Percentiles rank a stretch among this genome's conserved stretches.
phyloP scores from a whole-genome alignment of 2,113 vertebrate species.

The Sturnira hondurensis region DNA sequence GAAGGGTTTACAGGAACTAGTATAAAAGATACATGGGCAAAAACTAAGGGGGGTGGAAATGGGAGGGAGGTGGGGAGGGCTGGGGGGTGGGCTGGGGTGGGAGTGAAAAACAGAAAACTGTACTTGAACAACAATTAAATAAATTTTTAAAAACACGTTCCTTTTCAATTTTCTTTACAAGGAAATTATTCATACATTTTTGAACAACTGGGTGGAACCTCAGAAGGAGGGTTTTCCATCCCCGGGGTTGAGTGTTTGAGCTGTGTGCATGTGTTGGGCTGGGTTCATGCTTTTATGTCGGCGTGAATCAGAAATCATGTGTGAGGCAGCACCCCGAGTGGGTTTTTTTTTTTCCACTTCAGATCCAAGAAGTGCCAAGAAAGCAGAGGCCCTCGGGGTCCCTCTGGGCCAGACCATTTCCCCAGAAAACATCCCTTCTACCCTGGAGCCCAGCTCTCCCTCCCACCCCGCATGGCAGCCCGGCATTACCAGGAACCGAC shows the following conservation, averaged over 20 bases:
- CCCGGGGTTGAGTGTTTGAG: not conserved
- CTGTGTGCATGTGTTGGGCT: not conserved
- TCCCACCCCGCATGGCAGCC: fast-evolving
- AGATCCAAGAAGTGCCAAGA: conserved; percentile 48
- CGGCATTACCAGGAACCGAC: not conserved
- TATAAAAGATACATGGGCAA: too few relatives aligned
- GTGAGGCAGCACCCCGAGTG: not conserved
- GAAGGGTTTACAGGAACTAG: too few relatives aligned
- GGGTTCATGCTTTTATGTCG: not conserved
- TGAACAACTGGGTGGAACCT: not conserved
- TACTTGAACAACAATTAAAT: too few relatives aligned
- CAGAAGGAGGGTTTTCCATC: conserved; percentile 31
- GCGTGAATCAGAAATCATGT: conserved; percentile 61
- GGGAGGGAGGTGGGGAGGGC: too few relatives aligned
- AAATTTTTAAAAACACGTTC: not conserved
- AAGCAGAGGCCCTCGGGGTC: not conserved
- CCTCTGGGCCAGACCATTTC: not conserved
- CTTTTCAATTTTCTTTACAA: not conserved
- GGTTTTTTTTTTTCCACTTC: not conserved
- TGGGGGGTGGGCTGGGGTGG: too few relatives aligned
- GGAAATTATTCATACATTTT: not conserved
- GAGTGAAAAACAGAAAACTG: too few relatives aligned
- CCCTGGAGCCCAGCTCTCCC: fast-evolving
- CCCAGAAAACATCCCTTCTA: not conserved
- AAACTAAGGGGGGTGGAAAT: too few relatives aligned